Evolutionary conservation across 1,140 invertebrate genomes (phyloP).

Genomic region (Cydia pomonella): DNA sequence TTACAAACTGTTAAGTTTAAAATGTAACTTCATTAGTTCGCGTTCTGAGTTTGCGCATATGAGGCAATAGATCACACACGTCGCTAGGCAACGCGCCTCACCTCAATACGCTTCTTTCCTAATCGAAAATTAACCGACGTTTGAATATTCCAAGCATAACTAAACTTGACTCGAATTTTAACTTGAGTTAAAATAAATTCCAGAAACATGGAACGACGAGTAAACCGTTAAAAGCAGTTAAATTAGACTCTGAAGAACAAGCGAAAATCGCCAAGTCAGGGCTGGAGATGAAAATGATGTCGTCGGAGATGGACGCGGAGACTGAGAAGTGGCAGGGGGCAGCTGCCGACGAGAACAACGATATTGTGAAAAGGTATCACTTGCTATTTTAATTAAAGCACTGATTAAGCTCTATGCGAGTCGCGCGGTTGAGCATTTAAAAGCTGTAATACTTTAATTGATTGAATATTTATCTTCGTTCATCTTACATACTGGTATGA

Average conservation of each 20-base stretch:
- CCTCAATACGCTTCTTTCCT: background rate
- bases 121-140: background rate
- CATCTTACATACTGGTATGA: too few relatives aligned
- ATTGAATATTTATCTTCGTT: too few relatives aligned
- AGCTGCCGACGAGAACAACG: conserved; percentile 94
- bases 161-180: conserved; percentile 1
- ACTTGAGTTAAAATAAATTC: too few relatives aligned
- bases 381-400: background rate
- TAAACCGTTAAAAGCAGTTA: conserved; percentile 95
- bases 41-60: background rate
- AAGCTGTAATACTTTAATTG: too few relatives aligned
- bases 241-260: conserved; percentile 96
- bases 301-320: conserved; percentile 98
- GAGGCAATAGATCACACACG: conserved; percentile 3
- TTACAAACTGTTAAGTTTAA: conserved; percentile 35
- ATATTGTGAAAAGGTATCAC: conserved; percentile 94
- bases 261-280: conserved; percentile 98
- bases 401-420: background rate
- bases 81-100: background rate
- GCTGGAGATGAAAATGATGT: conserved; percentile 98
- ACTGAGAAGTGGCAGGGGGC: conserved; percentile 96
- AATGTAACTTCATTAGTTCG: background rate
- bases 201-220: conserved; percentile 98
- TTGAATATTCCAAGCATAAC: conserved; percentile 42
- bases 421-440: background rate